Evolutionary conservation across 2,797 vertebrate species (phyloP).

Genomic region (Novumbra hubbsi): DNA sequence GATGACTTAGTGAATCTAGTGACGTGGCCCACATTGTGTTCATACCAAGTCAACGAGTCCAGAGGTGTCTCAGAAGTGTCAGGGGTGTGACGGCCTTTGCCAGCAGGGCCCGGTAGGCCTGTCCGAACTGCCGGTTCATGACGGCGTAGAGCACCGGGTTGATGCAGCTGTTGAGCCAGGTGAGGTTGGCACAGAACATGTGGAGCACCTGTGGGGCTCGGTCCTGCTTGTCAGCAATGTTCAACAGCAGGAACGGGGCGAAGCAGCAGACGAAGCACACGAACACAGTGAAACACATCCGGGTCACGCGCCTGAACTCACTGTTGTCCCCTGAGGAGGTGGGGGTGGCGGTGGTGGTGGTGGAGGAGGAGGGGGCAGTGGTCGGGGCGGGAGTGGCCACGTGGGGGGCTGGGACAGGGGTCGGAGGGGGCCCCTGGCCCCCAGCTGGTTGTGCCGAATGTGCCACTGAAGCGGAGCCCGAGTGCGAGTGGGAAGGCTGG

Average conservation of each 20-base stretch:
- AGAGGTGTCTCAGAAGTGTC: constrained; percentile 51
- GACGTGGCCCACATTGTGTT: no score
- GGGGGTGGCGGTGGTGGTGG: constrained; percentile 12
- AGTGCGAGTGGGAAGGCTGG: not conserved
- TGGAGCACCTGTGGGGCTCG: constrained; percentile 77
- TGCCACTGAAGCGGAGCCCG: not conserved
- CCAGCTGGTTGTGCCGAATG: constrained; percentile 9
- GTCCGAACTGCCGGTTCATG: constrained; percentile 86
- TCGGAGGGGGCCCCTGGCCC: constrained; percentile 16
- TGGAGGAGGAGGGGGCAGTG: constrained; percentile 18
- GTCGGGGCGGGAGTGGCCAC: constrained; percentile 14
- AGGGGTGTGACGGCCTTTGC: constrained; percentile 34
- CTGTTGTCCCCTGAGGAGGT: constrained; percentile 65
- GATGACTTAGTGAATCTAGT: no score
- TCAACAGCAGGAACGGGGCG: constrained; percentile 82
- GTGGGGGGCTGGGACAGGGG: constrained; percentile 21
- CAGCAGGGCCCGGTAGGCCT: constrained; percentile 76
- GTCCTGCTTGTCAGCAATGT: constrained; percentile 75
- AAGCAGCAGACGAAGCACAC: constrained; percentile 83
- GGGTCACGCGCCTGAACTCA: constrained; percentile 83
- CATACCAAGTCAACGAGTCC: constrained; percentile 1
- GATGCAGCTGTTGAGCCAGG: constrained; percentile 89
- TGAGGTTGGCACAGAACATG: constrained; percentile 86
- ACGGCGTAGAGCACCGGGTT: constrained; percentile 86
- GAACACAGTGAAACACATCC: constrained; percentile 87